Evolutionary conservation across 92 coral and sea anemone genomes (phyloP).

Genomic region (Micromussa lordhowensis): DNA sequence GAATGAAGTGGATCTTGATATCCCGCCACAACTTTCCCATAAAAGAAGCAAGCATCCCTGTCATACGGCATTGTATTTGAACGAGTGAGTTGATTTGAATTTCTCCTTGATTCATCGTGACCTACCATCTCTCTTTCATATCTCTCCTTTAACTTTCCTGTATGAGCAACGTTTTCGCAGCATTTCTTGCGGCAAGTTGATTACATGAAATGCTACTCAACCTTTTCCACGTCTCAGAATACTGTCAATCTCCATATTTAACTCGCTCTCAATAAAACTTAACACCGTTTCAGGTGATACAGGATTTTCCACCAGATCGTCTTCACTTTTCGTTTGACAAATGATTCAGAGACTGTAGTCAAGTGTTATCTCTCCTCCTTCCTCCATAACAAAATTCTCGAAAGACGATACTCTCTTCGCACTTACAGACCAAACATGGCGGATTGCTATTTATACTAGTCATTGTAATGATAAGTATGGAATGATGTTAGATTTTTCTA

Average conservation of each 20-base stretch:
- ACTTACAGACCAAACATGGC: background rate
- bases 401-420: background rate
- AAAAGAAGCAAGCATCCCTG: constrained; percentile 39
- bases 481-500: no score
- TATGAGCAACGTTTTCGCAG: constrained; percentile 4
- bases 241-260: constrained; percentile 33
- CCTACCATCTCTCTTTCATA: constrained; percentile 32
- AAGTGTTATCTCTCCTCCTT: background rate
- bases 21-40: constrained; percentile 48
- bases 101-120: constrained; percentile 13
- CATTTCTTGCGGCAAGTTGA: constrained; percentile 60
- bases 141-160: constrained; percentile 50
- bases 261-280: constrained; percentile 8
- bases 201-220: background rate
- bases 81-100: constrained; percentile 23
- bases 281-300: background rate
- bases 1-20: constrained; percentile 21
- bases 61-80: constrained; percentile 47
- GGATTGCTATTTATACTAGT: background rate
- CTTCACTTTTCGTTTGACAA: background rate
- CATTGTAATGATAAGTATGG: no score
- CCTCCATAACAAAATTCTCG: background rate
- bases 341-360: background rate
- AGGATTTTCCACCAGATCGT: background rate
- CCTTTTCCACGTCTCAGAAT: constrained; percentile 25